These are phyloP conservation scores for Himalopsyche phryganea DNA, from an alignment of 1,140 invertebrate species.

Conservation along the genomic window DNA sequence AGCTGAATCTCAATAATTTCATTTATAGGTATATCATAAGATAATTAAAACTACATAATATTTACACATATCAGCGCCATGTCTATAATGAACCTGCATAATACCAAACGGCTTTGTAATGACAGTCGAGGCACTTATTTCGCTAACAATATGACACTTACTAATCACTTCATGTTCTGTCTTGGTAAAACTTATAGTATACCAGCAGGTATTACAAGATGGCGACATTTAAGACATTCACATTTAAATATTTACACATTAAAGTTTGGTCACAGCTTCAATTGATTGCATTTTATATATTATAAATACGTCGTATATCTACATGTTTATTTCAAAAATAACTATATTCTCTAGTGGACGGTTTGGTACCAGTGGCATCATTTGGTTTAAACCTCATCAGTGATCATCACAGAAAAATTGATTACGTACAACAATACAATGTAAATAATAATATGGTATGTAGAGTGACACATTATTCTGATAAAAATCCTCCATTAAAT, in stretches of 20 bases:
- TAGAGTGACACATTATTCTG: not conserved
- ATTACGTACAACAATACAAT: constrained; percentile 8
- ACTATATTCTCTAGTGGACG: constrained; percentile 5
- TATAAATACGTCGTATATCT: constrained; percentile 12
- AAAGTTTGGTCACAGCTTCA: constrained; percentile 26
- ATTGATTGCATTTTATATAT: constrained; percentile 10
- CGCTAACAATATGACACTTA: constrained; percentile 21
- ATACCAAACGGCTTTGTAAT: too few species aligned
- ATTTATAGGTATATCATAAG: too few species aligned
- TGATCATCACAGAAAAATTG: constrained; percentile 18
- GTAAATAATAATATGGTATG: not conserved
- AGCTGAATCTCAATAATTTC: too few species aligned
- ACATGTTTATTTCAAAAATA: constrained; percentile 2
- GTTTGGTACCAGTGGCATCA: constrained; percentile 10
- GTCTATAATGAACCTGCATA: too few species aligned
- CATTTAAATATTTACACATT: constrained; percentile 19
- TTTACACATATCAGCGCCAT: too few species aligned
- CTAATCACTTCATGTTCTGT: constrained; percentile 21
- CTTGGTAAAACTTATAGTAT: constrained; percentile 4
- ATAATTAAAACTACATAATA: too few species aligned
- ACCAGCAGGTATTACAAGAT: constrained; percentile 13
- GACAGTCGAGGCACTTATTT: constrained; percentile 8
- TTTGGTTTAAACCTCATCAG: constrained; percentile 9
- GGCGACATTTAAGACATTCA: constrained; percentile 15
- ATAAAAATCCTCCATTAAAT: not conserved